Conservation (phyloP, 1,140 invertebrate species). For the Neodiprion fabricii region DNA sequence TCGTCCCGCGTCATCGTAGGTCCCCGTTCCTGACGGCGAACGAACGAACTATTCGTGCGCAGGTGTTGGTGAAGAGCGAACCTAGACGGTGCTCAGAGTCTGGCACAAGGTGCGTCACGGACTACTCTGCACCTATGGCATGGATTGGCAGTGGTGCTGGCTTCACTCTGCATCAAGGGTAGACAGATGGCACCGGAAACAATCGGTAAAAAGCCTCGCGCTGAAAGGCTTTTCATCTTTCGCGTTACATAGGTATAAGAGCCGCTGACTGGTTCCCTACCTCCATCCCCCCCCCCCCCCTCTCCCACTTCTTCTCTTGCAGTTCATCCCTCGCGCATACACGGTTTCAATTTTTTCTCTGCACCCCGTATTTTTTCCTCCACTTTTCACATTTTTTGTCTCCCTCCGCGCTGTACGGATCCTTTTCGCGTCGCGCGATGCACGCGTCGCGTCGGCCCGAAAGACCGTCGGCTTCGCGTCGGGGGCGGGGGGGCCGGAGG, state of each 20-base stretch:
- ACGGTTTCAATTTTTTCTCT: constrained; percentile 21
- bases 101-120: too few relatives aligned
- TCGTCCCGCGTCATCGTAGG: too few relatives aligned
- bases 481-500: too few relatives aligned
- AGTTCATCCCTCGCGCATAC: not conserved
- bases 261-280: constrained; percentile 33
- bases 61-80: too few relatives aligned
- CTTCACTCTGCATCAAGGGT: not conserved
- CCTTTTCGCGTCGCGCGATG: constrained; percentile 24
- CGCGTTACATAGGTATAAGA: constrained; percentile 37
- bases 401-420: constrained; percentile 3
- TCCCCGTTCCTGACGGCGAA: too few relatives aligned
- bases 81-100: too few relatives aligned
- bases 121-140: constrained; percentile 6
- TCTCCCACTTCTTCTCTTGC: constrained; percentile 10
- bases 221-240: constrained; percentile 59
- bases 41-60: too few relatives aligned
- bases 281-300: constrained; percentile 21
- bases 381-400: not conserved
- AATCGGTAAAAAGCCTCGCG: constrained; percentile 33
- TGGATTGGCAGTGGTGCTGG: constrained; percentile 18
- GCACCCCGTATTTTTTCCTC: constrained; percentile 16
- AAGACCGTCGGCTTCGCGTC: not conserved
- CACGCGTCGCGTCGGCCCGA: constrained; percentile 26
- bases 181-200: constrained; percentile 37